Evolutionary conservation across 2,113 vertebrate species (phyloP), one percentile per base, ranked within the genome.

Genomic region (Albula goreensis): DNA sequence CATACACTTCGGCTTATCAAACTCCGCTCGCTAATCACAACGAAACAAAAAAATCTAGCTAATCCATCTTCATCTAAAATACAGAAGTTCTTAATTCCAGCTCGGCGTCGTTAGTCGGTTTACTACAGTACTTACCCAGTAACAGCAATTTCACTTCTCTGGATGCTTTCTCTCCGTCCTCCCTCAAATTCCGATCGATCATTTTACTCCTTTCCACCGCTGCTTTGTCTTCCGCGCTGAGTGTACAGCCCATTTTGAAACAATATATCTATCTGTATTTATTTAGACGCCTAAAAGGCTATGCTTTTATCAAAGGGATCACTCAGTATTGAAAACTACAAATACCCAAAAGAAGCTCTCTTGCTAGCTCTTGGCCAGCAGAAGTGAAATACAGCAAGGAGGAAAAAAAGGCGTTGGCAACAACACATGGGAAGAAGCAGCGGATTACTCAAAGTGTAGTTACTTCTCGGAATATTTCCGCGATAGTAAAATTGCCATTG

Each of bases 201-300:
- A 98, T 98, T 88, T 97, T 98, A 92, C 97, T 99, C 94, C 97
- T 96, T 90, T 98, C 98, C 93, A 96, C 95, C 80, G 97, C 97
- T 91, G 97, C 97, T 93, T 99, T 99, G 93, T 99, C 98, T 90
- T 99, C 97, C 88, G 96, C 97, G 94, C 98, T 99, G 92, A 98
- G 93, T 81, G 98, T 98, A 94, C 97, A 98, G 91, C 97, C 97
- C 97, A 98, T 97, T 82, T 85, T 82, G 83, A 83, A 41, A n/a
- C 56, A 85, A 88, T 51, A 49, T 85, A 56, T 31, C 4, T 31
- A 53, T 15, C 9, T 56, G 25, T 41, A 13, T 15, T 7, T 41
- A 82, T 3, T 50, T 15, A 5, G 11, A 63, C 50, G 50, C 22
- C 63, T n/a, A 74, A 74, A 19, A 66, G 22, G 70, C 70, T 31